Conservation (phyloP, 1,140 invertebrate species). For the Drosophila eugracilis region DNA sequence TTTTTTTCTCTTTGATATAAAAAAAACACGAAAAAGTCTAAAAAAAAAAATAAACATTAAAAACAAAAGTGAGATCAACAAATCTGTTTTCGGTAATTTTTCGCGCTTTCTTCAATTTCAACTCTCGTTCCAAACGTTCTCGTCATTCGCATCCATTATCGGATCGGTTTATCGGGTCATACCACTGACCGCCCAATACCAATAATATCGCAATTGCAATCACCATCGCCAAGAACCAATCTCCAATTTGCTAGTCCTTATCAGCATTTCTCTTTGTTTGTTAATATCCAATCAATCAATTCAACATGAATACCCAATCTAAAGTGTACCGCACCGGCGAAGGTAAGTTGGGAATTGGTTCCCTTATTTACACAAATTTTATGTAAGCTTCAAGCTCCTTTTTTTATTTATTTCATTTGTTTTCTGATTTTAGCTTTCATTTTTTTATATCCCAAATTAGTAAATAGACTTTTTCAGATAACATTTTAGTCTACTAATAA, state of each 20-base stretch:
- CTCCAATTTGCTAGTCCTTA: constrained; percentile 70
- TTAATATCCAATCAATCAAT: constrained; percentile 52
- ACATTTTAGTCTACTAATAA: neutral
- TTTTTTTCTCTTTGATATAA: constrained; percentile 81
- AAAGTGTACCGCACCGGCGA: constrained; percentile 82
- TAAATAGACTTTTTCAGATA: too few species aligned
- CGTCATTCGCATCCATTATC: constrained; percentile 47
- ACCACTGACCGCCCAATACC: constrained; percentile 32
- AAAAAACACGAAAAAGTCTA: constrained; percentile 66
- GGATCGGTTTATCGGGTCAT: constrained; percentile 13
- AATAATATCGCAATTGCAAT: constrained; percentile 29
- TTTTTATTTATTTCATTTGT: neutral
- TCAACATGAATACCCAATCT: constrained; percentile 82
- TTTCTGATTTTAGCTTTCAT: neutral
- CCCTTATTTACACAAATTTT: neutral
- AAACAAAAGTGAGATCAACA: constrained; percentile 34
- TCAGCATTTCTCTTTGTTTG: constrained; percentile 64
- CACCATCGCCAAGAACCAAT: constrained; percentile 51
- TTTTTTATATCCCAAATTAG: too few species aligned
- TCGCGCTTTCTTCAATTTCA: constrained; percentile 47
- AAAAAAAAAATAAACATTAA: constrained; percentile 25
- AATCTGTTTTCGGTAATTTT: constrained; percentile 31
- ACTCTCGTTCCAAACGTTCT: constrained; percentile 36
- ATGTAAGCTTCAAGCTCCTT: too few species aligned
- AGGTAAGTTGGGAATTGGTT: constrained; percentile 49